Conservation (phyloP, 2,888 invertebrate genomes). For the Villa cingulata region DNA sequence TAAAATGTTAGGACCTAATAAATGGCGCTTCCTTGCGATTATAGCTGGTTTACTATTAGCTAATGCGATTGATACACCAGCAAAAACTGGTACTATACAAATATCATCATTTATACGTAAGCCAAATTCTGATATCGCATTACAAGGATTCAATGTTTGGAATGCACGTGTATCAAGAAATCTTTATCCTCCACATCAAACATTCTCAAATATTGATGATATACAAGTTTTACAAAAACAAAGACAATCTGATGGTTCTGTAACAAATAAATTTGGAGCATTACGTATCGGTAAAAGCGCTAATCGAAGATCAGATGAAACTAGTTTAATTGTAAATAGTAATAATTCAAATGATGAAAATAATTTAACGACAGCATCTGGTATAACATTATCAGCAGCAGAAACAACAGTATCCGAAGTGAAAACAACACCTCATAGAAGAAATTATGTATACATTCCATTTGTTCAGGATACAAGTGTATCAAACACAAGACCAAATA, state of each 20-base stretch:
- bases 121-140: not conserved
- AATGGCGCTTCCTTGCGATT: conserved; percentile 28
- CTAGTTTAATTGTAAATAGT: not conserved
- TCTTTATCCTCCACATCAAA: conserved; percentile 32
- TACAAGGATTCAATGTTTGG: conserved; percentile 1
- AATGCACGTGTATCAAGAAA: conserved; percentile 26
- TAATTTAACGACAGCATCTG: conserved; percentile 1
- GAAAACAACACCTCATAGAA: conserved; percentile 16
- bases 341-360: conserved; percentile 4
- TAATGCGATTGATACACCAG: conserved; percentile 23
- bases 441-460: conserved; percentile 33
- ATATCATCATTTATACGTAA: not conserved
- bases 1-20: conserved; percentile 35
- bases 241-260: conserved; percentile 27
- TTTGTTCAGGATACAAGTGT: conserved; percentile 18
- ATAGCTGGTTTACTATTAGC: conserved; percentile 24
- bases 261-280: conserved; percentile 30
- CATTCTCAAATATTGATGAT: conserved; percentile 31
- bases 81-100: conserved; percentile 5
- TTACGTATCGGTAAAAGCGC: conserved; percentile 22
- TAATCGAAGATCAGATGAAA: conserved; percentile 10
- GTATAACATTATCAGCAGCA: not conserved
- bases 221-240: conserved; percentile 28
- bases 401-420: conserved; percentile 15
- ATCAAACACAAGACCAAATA: conserved; percentile 19